Evolutionary conservation across 2,797 vertebrate species (phyloP), one percentile per base, ranked within the genome.

Genomic region (Mastacembelus armatus): DNA sequence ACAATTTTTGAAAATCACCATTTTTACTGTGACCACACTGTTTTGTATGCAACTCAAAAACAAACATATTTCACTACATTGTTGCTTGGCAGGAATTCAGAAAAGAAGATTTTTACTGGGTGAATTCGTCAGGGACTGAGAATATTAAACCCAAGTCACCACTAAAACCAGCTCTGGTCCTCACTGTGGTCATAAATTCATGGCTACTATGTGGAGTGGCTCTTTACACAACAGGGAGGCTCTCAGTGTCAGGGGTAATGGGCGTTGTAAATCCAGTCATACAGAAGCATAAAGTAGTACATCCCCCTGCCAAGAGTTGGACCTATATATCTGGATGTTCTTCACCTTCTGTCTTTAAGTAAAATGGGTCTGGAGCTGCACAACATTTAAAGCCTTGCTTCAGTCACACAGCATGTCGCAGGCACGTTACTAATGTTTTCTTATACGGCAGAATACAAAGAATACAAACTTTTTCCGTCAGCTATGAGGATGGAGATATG

Each of bases 131-230:
- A 18, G 32, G 3, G 39, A 19, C 22, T 74, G 55, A 57, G 62
- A 77, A 85, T 40, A 71, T 71, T 83, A 90, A 88, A 86, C 1
- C 56, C 19, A 30, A 89, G 67, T 75, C 59, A 69, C 65, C 83
- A 86, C 74, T 83, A 80, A 93, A 91, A 88, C 42, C 45, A 71
- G 70, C 55, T 66, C 49, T 35, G 18, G 2, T 51, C 49, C 74
- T 85, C 30, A n/a, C 78, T 19, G 56, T 16, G 69, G 65, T 38
- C 63, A 40, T 85, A 89, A 90, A 80, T 44, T 19, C 32, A 24
- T 55, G 33, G 43, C 45, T 80, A 26, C 83, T 81, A 71, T 48
- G 47, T 39, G 57, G 60, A 73, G 11, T n/a, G 21, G 66, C 74
- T 85, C 66, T 65, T 85, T 47, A 71, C 50, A 56, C 68, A 76